A percentile compares a stretch with the other conserved stretches of the same genome.
These are phyloP conservation scores for Lynx canadensis DNA, from an alignment of 2,113 vertebrate genomes.

Conservation along the genomic window DNA sequence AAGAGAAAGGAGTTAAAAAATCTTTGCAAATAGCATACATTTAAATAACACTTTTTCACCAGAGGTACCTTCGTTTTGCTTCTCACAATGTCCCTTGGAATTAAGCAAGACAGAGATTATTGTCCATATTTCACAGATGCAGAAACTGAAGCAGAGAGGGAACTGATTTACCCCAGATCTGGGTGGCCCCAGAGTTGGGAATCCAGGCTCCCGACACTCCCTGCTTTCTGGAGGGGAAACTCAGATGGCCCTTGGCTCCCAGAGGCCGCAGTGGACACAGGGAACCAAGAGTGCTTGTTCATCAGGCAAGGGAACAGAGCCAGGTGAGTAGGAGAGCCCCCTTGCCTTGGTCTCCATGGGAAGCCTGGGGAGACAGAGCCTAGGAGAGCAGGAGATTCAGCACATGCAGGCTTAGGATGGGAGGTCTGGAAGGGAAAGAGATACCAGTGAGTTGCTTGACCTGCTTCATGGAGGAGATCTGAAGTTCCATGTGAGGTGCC, in stretches of 20 bases:
- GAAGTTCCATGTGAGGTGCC: background rate
- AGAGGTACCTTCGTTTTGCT: background rate
- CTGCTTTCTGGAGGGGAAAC: background rate
- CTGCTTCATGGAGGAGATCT: background rate
- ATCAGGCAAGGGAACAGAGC: background rate
- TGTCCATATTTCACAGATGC: background rate
- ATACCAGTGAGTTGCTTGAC: background rate
- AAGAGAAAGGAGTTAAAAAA: background rate
- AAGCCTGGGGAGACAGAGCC: background rate
- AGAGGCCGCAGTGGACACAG: background rate
- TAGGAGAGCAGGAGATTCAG: background rate
- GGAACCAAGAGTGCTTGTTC: background rate
- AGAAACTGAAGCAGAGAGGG: background rate
- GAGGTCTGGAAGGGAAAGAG: background rate
- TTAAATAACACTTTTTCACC: background rate
- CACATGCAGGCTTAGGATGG: background rate
- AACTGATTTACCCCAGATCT: background rate
- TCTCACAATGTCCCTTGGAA: background rate
- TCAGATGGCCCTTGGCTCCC: background rate
- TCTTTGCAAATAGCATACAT: background rate
- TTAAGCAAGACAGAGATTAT: background rate
- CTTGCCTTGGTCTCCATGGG: background rate
- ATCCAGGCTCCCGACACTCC: accelerated
- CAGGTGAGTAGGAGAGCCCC: background rate
- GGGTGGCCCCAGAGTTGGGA: background rate